phyloP scores from a whole-genome alignment of 1,140 invertebrate species.

The Drosophila azteca region DNA sequence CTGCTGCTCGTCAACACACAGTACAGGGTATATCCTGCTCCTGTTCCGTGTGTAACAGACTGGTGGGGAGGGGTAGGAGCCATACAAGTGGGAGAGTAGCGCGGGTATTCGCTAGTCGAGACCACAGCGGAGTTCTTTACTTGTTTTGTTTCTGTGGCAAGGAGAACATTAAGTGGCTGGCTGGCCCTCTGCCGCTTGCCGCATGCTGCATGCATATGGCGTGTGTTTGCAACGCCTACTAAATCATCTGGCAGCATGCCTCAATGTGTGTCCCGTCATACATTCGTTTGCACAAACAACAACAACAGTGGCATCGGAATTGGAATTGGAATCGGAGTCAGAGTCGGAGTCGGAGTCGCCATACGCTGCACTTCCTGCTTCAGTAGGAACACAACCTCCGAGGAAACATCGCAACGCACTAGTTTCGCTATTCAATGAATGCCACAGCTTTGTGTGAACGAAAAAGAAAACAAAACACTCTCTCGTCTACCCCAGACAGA shows the following conservation, averaged over 20 bases:
- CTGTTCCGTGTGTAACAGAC: too few species aligned
- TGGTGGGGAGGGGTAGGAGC: too few species aligned
- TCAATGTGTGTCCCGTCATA: conserved; percentile 55
- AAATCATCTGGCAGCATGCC: conserved; percentile 76
- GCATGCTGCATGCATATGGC: conserved; percentile 78
- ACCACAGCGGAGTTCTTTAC: conserved; percentile 29
- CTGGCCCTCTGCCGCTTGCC: conserved; percentile 33
- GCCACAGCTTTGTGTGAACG: conserved; percentile 28
- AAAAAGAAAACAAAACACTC: neutral
- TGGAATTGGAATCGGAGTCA: too few species aligned
- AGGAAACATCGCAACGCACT: conserved; percentile 32
- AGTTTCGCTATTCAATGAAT: conserved; percentile 50
- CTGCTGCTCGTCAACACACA: too few species aligned
- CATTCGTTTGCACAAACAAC: conserved; percentile 65
- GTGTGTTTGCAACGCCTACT: conserved; percentile 78
- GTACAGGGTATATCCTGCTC: too few species aligned
- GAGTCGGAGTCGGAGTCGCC: conserved; percentile 32
- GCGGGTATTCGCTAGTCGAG: too few species aligned
- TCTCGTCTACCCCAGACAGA: too few species aligned
- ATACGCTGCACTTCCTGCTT: conserved; percentile 74
- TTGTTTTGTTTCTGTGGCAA: conserved; percentile 50
- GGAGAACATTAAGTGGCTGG: conserved; percentile 71
- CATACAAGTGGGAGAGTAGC: too few species aligned
- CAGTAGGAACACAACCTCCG: conserved; percentile 34
- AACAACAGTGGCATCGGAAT: conserved; percentile 17